Conservation (phyloP, 2,888 invertebrate species). For the Amblyjoppa fuscipennis region DNA sequence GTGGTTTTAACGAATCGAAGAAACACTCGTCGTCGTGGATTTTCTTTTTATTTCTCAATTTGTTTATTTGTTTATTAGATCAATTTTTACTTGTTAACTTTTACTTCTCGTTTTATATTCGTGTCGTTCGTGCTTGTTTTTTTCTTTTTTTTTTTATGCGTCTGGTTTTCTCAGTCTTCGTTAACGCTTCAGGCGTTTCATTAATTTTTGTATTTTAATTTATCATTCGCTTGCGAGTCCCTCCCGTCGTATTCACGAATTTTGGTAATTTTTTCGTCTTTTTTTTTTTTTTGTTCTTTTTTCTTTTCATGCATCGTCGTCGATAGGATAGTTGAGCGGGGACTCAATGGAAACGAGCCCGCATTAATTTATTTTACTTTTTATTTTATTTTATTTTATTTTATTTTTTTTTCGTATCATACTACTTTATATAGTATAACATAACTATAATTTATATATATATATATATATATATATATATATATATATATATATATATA, state of each 20-base stretch:
- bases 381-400: slow-evolving; percentile 7
- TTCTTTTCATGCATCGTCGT: slow-evolving; percentile 29
- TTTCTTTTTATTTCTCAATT: slow-evolving; percentile 29
- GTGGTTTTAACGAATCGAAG: slow-evolving; percentile 58
- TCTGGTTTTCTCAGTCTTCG: slow-evolving; percentile 66
- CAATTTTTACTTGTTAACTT: slow-evolving; percentile 11
- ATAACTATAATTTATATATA: slow-evolving; percentile 37
- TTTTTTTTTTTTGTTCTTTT: too few relatives aligned
- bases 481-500: slow-evolving; percentile 25
- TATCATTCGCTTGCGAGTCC: slow-evolving; percentile 10
- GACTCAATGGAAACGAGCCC: slow-evolving; percentile 59
- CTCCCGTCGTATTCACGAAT: slow-evolving; percentile 27
- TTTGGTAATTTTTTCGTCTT: background rate
- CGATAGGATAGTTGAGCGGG: slow-evolving; percentile 45
- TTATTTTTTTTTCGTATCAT: slow-evolving; percentile 44
- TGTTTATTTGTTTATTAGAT: background rate
- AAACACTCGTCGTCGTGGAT: slow-evolving; percentile 67
- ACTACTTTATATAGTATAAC: slow-evolving; percentile 45
- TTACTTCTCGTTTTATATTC: slow-evolving; percentile 37
- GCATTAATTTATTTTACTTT: slow-evolving; percentile 13
- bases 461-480: slow-evolving; percentile 29
- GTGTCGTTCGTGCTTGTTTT: slow-evolving; percentile 43
- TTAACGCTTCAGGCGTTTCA: slow-evolving; percentile 42
- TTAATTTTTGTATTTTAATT: slow-evolving; percentile 28
- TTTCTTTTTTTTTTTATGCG: slow-evolving; percentile 42